phyloP scores from a whole-genome alignment of 2,888 invertebrate genomes.

The Podotricha telesiphe region DNA sequence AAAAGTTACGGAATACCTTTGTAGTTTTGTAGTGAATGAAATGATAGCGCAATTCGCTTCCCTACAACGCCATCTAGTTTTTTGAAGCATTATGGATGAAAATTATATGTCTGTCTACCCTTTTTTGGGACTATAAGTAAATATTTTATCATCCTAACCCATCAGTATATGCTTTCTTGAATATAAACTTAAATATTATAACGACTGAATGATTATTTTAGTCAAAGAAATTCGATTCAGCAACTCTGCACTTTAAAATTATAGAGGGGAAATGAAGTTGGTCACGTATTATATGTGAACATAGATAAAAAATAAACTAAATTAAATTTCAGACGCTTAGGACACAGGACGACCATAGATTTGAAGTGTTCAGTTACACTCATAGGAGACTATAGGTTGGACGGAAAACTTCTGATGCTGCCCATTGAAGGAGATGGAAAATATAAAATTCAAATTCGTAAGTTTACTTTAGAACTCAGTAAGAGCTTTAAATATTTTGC shows the following conservation, averaged over 20 bases:
- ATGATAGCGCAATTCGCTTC: background rate
- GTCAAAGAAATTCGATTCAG: no score
- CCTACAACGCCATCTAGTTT: background rate
- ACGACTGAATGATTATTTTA: no score
- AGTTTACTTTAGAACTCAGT: conserved; percentile 43
- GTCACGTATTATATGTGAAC: no score
- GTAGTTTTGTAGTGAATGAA: background rate
- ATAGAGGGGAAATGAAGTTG: no score
- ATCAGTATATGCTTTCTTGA: no score
- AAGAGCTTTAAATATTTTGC: background rate
- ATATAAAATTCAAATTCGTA: conserved; percentile 71
- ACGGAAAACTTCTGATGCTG: conserved; percentile 65
- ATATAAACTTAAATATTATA: no score
- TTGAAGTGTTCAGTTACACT: conserved; percentile 66
- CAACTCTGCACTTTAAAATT: no score
- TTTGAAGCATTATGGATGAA: background rate
- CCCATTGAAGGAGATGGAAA: conserved; percentile 67
- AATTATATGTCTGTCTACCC: no score
- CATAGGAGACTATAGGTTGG: conserved; percentile 67
- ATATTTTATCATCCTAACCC: no score
- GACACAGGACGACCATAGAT: conserved; percentile 52
- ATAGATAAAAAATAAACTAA: background rate
- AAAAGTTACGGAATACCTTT: background rate
- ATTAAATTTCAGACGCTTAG: conserved; percentile 53
- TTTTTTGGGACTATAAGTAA: background rate